A percentile compares a stretch with the other conserved stretches of the same genome.
Evolutionary conservation across 2,888 invertebrate genomes (phyloP).

Genomic region (Latrodectus hesperus): DNA sequence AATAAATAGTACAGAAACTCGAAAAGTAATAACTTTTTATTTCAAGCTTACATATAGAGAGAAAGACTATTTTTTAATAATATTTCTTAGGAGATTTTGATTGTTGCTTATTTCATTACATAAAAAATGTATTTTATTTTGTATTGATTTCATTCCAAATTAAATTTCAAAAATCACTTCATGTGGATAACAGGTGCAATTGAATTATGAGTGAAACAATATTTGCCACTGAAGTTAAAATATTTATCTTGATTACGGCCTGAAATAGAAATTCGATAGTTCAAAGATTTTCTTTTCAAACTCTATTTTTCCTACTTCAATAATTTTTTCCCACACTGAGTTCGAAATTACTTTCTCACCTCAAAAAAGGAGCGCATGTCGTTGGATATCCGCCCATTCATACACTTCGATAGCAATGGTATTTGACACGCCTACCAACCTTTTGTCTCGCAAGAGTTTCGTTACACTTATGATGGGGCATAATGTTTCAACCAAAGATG

Average conservation of each 20-base stretch:
- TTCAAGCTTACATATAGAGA: no score
- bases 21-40: no score
- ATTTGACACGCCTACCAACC: conserved; percentile 31
- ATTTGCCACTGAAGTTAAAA: background rate
- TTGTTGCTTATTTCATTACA: no score
- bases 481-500: background rate
- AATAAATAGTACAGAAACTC: no score
- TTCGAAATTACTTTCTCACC: background rate
- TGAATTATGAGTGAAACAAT: background rate
- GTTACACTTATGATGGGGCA: background rate
- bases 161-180: background rate
- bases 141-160: no score
- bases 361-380: background rate
- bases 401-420: conserved; percentile 15
- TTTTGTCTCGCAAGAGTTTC: conserved; percentile 32
- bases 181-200: background rate
- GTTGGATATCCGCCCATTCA: background rate
- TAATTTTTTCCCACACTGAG: background rate
- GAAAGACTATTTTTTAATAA: no score
- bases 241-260: background rate
- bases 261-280: conserved; percentile 3
- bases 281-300: background rate
- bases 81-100: no score
- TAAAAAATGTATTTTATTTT: no score
- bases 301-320: background rate